Percentiles rank a stretch among this genome's conserved stretches.
Conservation (phyloP, 2,113 vertebrate species). For the Chiloscyllium plagiosum region DNA sequence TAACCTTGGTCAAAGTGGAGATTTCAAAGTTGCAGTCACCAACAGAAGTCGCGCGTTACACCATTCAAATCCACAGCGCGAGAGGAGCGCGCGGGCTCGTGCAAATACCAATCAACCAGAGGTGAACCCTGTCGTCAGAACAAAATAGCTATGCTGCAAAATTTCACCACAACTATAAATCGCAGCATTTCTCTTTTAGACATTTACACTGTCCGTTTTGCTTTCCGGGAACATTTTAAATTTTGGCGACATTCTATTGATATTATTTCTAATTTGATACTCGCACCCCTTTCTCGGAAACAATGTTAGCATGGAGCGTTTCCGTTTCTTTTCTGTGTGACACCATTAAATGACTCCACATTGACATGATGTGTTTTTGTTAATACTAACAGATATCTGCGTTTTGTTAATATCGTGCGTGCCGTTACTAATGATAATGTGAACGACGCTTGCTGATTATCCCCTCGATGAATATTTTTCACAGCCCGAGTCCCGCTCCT, state of each 20-base stretch:
- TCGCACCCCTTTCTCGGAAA: background rate
- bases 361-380: background rate
- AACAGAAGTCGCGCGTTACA: background rate
- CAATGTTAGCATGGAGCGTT: background rate
- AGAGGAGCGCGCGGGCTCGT: background rate
- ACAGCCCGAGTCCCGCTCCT: background rate
- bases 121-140: background rate
- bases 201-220: background rate
- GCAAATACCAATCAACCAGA: background rate
- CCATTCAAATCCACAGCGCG: background rate
- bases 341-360: background rate
- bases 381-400: background rate
- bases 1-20: background rate
- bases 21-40: background rate
- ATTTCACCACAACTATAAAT: background rate
- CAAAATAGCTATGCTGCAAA: background rate
- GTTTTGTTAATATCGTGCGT: background rate
- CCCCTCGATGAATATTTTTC: background rate
- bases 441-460: background rate
- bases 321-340: background rate
- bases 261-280: background rate
- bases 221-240: background rate
- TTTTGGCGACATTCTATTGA: background rate
- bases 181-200: too few species aligned
- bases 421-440: background rate